Conservation (phyloP, 1,140 invertebrate genomes). For the Drosophila triauraria region DNA sequence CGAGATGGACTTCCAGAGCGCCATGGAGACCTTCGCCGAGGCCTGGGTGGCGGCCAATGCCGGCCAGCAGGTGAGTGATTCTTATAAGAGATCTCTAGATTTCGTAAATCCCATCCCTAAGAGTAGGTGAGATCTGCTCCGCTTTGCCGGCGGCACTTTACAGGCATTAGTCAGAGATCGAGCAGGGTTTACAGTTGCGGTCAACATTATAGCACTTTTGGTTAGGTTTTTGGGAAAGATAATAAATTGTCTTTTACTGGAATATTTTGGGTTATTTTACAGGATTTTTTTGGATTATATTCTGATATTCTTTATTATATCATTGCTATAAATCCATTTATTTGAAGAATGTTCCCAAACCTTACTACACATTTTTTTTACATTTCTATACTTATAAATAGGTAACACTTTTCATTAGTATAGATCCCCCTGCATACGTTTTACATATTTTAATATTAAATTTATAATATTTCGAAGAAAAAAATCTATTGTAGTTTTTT, state of each 20-base stretch:
- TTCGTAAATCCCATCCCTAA: not conserved
- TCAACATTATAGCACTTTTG: not conserved
- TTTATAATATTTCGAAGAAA: no score
- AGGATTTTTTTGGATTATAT: not conserved
- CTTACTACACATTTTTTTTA: no score
- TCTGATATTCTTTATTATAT: no score
- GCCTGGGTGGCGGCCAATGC: constrained; percentile 97
- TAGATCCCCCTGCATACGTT: no score
- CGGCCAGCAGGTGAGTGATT: constrained; percentile 87
- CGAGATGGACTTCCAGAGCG: constrained; percentile 97
- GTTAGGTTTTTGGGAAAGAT: not conserved
- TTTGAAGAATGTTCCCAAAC: no score
- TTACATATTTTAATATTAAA: no score
- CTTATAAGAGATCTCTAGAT: not conserved
- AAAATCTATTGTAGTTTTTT: no score
- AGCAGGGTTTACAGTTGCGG: not conserved
- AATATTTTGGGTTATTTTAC: no score
- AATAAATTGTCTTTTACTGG: not conserved
- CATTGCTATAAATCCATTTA: no score
- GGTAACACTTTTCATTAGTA: no score
- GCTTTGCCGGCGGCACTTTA: constrained; percentile 36
- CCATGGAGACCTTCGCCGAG: constrained; percentile 98
- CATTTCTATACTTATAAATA: no score
- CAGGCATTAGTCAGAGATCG: constrained; percentile 20
- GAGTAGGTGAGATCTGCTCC: not conserved